These are phyloP conservation scores for Nilaparvata lugens DNA, from an alignment of 1,140 invertebrate species.

Conservation along the genomic window DNA sequence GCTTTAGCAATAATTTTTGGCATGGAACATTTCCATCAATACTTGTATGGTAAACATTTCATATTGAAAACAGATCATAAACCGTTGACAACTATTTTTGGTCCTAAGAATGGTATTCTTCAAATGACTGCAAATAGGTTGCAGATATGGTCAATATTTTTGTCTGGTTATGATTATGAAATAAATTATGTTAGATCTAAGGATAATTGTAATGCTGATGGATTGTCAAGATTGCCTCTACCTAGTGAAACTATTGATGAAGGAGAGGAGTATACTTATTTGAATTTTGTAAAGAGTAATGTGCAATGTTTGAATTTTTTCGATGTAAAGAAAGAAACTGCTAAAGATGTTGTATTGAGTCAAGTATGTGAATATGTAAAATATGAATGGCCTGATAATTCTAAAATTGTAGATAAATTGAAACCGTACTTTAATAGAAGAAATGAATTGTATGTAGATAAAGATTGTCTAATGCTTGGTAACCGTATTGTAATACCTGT, in stretches of 20 bases:
- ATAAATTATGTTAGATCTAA: neutral
- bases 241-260: neutral
- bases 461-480: slow-evolving; percentile 12
- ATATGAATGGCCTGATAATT: slow-evolving; percentile 5
- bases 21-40: neutral
- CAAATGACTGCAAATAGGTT: slow-evolving; percentile 3
- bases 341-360: slow-evolving; percentile 1
- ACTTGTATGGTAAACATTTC: slow-evolving; percentile 8
- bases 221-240: neutral
- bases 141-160: slow-evolving; percentile 5
- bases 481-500: slow-evolving; percentile 29
- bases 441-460: slow-evolving; percentile 9
- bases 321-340: neutral
- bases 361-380: neutral
- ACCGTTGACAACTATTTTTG: slow-evolving; percentile 5
- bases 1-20: slow-evolving; percentile 3
- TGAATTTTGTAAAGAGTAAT: neutral
- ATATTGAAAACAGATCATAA: slow-evolving; percentile 3
- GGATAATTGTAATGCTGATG: slow-evolving; percentile 1
- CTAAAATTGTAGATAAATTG: neutral
- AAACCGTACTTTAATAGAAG: slow-evolving; percentile 3
- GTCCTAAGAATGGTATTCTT: neutral
- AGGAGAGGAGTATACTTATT: neutral
- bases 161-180: slow-evolving; percentile 7
- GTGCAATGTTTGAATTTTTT: neutral